Evolutionary conservation across 2,113 vertebrate genomes (phyloP).

Genomic region (Cisticola juncidis): DNA sequence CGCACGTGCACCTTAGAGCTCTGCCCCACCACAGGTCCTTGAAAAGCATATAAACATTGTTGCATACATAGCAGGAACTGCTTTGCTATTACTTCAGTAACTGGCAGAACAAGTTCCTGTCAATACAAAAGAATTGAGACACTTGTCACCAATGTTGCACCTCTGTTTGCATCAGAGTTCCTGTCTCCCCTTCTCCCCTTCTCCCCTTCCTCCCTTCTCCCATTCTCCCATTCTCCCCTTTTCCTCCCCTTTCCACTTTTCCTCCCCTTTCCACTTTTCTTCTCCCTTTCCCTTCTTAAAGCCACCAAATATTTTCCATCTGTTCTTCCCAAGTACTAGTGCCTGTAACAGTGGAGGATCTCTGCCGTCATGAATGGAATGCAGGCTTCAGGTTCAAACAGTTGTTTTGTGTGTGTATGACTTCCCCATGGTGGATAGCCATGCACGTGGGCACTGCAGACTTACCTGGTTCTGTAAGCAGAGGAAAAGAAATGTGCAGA

Average conservation of each 20-base stretch:
- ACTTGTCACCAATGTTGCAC: not conserved
- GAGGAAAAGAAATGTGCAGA: not conserved
- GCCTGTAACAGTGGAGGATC: not conserved
- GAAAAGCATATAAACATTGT: not conserved
- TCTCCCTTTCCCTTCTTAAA: not conserved
- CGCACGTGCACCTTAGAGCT: not conserved
- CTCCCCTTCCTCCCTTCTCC: too few species aligned
- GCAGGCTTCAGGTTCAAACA: not conserved
- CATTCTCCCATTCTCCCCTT: too few species aligned
- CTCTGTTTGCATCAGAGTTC: rapidly evolving
- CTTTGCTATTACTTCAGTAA: not conserved
- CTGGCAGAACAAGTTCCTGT: not conserved
- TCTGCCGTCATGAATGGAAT: not conserved
- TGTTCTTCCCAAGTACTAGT: not conserved
- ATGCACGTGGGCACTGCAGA: not conserved
- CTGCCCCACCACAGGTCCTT: rapidly evolving
- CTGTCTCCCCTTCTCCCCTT: not conserved
- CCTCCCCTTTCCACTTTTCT: not conserved
- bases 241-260: not conserved
- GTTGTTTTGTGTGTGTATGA: not conserved
- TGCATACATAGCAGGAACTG: too few species aligned
- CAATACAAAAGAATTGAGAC: not conserved
- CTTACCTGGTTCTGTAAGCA: not conserved
- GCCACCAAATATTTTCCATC: not conserved
- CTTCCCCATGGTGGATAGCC: rapidly evolving